Percentiles rank a stretch among this genome's conserved stretches.
phyloP scores from a whole-genome alignment of 2,797 vertebrate genomes.

The Silurus lanzhouensis region DNA sequence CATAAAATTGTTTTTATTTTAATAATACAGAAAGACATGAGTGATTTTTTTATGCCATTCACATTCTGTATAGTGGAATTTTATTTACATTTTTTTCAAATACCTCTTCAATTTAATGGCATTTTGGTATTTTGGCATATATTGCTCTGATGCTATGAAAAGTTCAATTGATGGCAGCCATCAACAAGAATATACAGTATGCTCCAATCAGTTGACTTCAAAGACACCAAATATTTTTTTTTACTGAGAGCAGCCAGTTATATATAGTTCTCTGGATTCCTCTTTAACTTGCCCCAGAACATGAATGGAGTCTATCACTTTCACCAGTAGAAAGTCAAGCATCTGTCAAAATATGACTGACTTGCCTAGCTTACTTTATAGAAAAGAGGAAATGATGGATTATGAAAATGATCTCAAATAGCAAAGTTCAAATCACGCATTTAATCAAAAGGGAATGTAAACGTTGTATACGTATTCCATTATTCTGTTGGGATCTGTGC shows the following conservation, averaged over 20 bases:
- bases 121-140: constrained; percentile 16
- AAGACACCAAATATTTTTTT: constrained; percentile 66
- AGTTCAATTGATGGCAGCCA: constrained; percentile 60
- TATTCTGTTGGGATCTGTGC: background rate
- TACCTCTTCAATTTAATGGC: background rate
- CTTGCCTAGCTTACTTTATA: constrained; percentile 18
- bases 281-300: constrained; percentile 44
- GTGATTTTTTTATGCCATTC: background rate
- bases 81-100: background rate
- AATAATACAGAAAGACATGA: background rate
- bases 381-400: constrained; percentile 32
- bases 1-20: background rate
- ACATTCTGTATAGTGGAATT: background rate
- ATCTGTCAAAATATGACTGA: constrained; percentile 43
- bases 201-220: constrained; percentile 71
- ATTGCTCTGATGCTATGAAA: constrained; percentile 39
- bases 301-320: constrained; percentile 43
- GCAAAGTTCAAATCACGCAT: constrained; percentile 9
- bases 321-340: constrained; percentile 28
- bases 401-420: constrained; percentile 11
- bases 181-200: constrained; percentile 69
- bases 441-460: constrained; percentile 7
- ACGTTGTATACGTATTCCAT: background rate
- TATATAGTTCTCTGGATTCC: constrained; percentile 53
- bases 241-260: constrained; percentile 75